Percentiles rank a stretch among this genome's conserved stretches.
These are phyloP conservation scores for Alentia gelatinosa DNA, from an alignment of 2,888 invertebrate genomes.

Conservation along the genomic window DNA sequence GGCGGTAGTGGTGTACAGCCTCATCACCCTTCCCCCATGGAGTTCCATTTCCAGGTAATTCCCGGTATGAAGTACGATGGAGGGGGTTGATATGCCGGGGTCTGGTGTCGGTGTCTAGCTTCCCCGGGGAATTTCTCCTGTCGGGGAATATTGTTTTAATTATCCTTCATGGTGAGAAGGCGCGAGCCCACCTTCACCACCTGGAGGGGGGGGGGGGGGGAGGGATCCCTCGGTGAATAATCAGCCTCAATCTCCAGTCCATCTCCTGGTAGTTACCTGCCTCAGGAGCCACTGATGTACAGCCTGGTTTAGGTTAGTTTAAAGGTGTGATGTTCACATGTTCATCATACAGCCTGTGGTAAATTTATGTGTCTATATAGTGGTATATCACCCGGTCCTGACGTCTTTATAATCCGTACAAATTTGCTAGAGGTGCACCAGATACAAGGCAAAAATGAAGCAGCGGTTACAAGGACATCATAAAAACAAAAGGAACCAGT, in stretches of 20 bases:
- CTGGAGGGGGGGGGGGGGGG: background rate
- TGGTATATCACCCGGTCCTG: too few species aligned
- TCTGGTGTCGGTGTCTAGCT: background rate
- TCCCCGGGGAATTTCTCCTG: background rate
- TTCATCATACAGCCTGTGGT: too few species aligned
- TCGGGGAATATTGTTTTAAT: conserved; percentile 1
- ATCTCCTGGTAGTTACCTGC: background rate
- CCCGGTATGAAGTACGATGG: background rate
- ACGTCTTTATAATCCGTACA: too few species aligned
- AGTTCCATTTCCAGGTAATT: background rate
- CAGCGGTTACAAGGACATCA: too few species aligned
- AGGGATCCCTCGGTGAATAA: background rate
- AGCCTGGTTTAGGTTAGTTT: background rate
- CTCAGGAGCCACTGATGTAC: background rate
- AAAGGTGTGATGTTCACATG: too few species aligned
- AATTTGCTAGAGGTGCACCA: too few species aligned
- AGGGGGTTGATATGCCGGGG: background rate
- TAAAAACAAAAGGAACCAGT: too few species aligned
- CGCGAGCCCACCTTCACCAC: background rate
- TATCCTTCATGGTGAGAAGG: background rate
- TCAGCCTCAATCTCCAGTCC: background rate
- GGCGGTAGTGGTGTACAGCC: background rate
- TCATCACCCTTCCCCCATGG: background rate
- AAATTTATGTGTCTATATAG: too few species aligned
- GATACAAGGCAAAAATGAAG: too few species aligned